Evolutionary conservation across 2,113 vertebrate species (phyloP).

Genomic region (Malurus alboscapulatus): DNA sequence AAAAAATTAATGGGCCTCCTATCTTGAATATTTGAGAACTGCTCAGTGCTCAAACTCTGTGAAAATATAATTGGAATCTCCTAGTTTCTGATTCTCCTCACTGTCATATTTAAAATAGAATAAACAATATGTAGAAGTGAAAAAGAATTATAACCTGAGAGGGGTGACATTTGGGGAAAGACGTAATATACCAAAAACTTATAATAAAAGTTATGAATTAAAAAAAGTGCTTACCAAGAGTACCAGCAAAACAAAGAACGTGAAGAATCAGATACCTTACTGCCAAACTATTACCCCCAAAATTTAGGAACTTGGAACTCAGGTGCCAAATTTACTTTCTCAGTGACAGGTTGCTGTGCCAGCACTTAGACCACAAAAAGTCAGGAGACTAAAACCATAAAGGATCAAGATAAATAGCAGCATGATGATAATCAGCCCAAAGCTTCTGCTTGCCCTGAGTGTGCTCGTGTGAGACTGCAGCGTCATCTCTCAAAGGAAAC

Average conservation of each 20-base stretch:
- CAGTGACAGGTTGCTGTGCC: background rate
- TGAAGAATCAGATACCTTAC: background rate
- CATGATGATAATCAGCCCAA: background rate
- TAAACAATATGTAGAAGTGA: background rate
- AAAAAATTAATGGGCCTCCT: background rate
- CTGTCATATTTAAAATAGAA: background rate
- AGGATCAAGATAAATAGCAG: background rate
- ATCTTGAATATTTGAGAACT: background rate
- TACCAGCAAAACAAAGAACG: background rate
- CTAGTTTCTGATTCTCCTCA: background rate
- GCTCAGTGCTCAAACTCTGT: background rate
- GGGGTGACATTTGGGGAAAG: background rate
- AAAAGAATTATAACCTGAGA: background rate
- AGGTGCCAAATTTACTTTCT: background rate
- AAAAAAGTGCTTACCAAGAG: background rate
- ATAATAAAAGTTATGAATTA: background rate
- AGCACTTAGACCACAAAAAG: background rate
- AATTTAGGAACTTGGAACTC: background rate
- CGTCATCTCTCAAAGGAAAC: background rate
- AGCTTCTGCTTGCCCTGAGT: background rate
- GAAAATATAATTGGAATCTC: slow-evolving; percentile 5
- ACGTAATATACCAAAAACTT: background rate
- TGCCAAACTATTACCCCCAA: background rate
- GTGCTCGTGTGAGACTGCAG: background rate
- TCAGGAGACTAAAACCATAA: background rate